Conservation (phyloP, 2,113 vertebrate genomes). For the Bothrops jararaca region DNA sequence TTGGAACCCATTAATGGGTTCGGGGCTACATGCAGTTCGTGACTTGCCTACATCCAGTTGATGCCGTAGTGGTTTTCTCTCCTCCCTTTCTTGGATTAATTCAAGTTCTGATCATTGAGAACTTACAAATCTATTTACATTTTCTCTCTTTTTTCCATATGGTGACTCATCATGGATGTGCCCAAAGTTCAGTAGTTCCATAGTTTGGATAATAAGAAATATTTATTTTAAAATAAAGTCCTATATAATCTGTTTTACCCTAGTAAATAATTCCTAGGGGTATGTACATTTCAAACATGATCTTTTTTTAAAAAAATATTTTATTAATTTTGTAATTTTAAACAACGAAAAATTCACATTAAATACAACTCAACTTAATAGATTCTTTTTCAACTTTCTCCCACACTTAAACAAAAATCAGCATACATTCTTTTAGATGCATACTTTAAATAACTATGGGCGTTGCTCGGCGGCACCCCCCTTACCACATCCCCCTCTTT, state of each 20-base stretch:
- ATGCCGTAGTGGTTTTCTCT: neutral
- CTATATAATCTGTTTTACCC: neutral
- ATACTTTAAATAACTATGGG: no score
- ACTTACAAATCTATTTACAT: neutral
- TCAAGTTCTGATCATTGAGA: neutral
- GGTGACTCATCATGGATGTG: neutral
- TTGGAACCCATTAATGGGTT: neutral
- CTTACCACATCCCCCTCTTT: no score
- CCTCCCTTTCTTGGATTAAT: neutral
- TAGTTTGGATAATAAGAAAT: neutral
- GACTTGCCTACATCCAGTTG: neutral
- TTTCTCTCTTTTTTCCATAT: neutral
- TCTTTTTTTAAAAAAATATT: no score
- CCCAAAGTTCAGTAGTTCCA: neutral
- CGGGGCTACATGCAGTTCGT: neutral
- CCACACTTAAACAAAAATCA: no score
- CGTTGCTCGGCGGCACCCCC: no score
- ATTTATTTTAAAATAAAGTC: neutral
- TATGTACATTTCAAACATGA: neutral
- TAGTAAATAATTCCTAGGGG: neutral
- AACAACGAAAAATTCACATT: no score
- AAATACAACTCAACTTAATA: no score
- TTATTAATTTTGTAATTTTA: no score
- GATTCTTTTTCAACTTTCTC: no score
- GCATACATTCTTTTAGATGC: no score